These are phyloP conservation scores for Xiphias gladius DNA, from an alignment of 2,113 vertebrate genomes.

Conservation along the genomic window DNA sequence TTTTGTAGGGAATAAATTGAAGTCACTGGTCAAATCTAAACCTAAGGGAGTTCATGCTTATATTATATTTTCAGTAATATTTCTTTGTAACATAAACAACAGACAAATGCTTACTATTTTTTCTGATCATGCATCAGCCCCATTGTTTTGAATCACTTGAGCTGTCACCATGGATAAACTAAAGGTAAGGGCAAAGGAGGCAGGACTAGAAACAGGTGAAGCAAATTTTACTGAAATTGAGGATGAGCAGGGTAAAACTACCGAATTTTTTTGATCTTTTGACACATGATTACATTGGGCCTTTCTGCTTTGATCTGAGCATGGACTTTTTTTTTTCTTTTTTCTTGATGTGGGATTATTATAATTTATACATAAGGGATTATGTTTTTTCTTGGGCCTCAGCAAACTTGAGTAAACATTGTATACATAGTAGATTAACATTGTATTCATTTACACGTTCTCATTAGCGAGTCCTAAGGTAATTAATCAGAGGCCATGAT, in stretches of 20 bases:
- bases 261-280: conserved; percentile 79
- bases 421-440: conserved; percentile 73
- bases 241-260: conserved; percentile 46
- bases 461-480: conserved; percentile 82
- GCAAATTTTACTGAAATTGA: conserved; percentile 30
- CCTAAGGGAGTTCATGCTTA: neutral
- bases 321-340: conserved; percentile 64
- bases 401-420: conserved; percentile 83
- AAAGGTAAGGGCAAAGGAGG: conserved; percentile 16
- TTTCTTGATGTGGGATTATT: conserved; percentile 83
- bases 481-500: conserved; percentile 77
- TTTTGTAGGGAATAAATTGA: neutral
- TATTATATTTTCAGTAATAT: neutral
- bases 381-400: conserved; percentile 78
- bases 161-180: conserved; percentile 29
- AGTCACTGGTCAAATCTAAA: neutral
- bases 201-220: conserved; percentile 24
- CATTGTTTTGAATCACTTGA: conserved; percentile 10
- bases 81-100: conserved; percentile 5
- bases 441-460: conserved; percentile 83
- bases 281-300: conserved; percentile 81
- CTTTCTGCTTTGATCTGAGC: conserved; percentile 82
- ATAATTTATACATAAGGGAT: conserved; percentile 88
- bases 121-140: neutral
- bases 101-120: neutral